These are phyloP conservation scores for Bruchidius siliquastri DNA, from an alignment of 2,888 invertebrate species.

Conservation along the genomic window DNA sequence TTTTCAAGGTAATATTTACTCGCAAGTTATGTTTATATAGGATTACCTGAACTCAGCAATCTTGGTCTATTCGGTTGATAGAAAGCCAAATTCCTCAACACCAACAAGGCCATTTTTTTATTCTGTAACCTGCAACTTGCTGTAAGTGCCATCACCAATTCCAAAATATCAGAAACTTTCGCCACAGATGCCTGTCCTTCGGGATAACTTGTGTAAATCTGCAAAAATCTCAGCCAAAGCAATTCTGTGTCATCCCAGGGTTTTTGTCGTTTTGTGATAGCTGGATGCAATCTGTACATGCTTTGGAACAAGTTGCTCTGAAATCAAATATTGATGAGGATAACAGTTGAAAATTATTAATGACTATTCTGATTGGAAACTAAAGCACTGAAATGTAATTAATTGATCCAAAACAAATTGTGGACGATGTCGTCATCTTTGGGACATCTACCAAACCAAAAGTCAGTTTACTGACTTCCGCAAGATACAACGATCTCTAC, in stretches of 20 bases:
- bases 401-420: no score
- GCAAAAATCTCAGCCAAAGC: slow-evolving; percentile 52
- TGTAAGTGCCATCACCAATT: slow-evolving; percentile 41
- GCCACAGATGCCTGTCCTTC: slow-evolving; percentile 54
- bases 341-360: neutral
- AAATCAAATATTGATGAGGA: slow-evolving; percentile 12
- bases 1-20: no score
- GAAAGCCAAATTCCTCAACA: slow-evolving; percentile 55
- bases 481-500: no score
- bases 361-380: no score
- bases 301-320: slow-evolving; percentile 51
- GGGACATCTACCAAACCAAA: no score
- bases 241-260: slow-evolving; percentile 53
- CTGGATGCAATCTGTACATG: slow-evolving; percentile 50
- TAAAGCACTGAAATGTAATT: no score
- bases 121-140: slow-evolving; percentile 31
- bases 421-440: no score
- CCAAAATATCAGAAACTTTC: slow-evolving; percentile 45
- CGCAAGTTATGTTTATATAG: no score
- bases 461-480: no score
- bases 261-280: slow-evolving; percentile 50
- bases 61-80: slow-evolving; percentile 52
- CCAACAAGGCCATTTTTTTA: slow-evolving; percentile 45
- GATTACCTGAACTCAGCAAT: slow-evolving; percentile 51
- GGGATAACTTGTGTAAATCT: slow-evolving; percentile 50